A percentile compares a stretch with the other conserved stretches of the same genome.
Evolutionary conservation across 2,888 invertebrate genomes (phyloP).

Genomic region (Drosophila yooni): DNA sequence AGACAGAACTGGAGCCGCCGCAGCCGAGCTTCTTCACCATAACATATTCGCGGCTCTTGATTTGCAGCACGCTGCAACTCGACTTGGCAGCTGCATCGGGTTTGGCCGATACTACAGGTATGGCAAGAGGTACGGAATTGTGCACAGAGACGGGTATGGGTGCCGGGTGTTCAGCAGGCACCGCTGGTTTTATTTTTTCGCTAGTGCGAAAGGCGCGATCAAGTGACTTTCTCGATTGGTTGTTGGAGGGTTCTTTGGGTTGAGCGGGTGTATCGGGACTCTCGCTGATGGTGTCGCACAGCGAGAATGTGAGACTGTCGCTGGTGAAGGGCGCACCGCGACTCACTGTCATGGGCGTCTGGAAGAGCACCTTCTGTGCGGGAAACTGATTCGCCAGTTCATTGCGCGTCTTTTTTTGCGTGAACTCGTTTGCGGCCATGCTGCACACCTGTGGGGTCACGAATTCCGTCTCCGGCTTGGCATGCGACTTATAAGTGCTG

Average conservation of each 20-base stretch:
- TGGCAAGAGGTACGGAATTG: not conserved
- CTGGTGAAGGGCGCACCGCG: conserved; percentile 75
- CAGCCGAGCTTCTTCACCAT: conserved; percentile 91
- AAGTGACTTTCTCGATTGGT: conserved; percentile 74
- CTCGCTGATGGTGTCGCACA: conserved; percentile 82
- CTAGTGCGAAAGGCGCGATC: conserved; percentile 65
- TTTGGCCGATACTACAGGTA: conserved; percentile 10
- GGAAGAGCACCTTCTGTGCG: conserved; percentile 84
- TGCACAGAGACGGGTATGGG: not conserved
- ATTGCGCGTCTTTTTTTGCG: conserved; percentile 54
- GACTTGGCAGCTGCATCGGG: conserved; percentile 26
- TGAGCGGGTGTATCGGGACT: conserved; percentile 67
- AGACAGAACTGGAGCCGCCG: conserved; percentile 96
- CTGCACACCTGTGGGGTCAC: conserved; percentile 82
- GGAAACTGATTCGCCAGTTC: conserved; percentile 82
- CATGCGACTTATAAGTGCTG: conserved; percentile 13
- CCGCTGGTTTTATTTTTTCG: conserved; percentile 20
- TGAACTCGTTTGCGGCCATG: conserved; percentile 61
- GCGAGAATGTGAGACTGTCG: conserved; percentile 80
- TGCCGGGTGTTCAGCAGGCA: not conserved
- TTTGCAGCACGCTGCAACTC: conserved; percentile 85
- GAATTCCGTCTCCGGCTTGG: conserved; percentile 72
- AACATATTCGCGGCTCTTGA: conserved; percentile 91
- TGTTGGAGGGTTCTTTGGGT: conserved; percentile 20
- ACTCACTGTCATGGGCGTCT: conserved; percentile 84